Evolutionary conservation across 2,113 vertebrate species (phyloP).

Genomic region (Plectropomus leopardus): DNA sequence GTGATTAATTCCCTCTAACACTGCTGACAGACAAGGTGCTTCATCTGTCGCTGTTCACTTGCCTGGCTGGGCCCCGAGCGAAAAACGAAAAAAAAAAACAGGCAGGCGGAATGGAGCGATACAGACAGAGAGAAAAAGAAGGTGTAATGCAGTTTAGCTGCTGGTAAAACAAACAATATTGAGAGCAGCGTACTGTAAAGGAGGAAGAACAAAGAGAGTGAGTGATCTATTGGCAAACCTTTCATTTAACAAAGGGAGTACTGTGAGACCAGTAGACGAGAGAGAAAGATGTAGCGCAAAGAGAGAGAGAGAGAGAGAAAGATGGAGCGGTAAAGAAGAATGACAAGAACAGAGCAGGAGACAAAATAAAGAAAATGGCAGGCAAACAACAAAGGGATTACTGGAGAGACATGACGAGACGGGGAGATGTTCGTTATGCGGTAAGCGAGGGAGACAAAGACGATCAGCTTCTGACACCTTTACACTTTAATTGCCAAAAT

Average conservation of each 20-base stretch:
- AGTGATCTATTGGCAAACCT: conserved; percentile 75
- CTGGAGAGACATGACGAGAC: conserved; percentile 68
- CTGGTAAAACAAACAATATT: conserved; percentile 88
- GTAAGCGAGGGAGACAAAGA: conserved; percentile 74
- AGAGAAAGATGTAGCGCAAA: conserved; percentile 24
- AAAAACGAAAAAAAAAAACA: conserved; percentile 44
- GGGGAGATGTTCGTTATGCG: conserved; percentile 66
- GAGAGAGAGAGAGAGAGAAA: conserved; percentile 53
- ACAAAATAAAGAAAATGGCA: conserved; percentile 78
- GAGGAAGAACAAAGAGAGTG: conserved; percentile 71
- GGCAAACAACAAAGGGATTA: conserved; percentile 80
- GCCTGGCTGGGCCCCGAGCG: conserved; percentile 87
- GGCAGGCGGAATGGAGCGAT: conserved; percentile 71
- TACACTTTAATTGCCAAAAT: conserved; percentile 79
- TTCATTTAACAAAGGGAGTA: conserved; percentile 80
- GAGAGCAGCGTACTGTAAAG: conserved; percentile 70
- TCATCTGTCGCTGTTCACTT: conserved; percentile 88
- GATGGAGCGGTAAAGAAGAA: conserved; percentile 56
- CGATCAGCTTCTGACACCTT: conserved; percentile 73
- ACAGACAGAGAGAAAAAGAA: conserved; percentile 63
- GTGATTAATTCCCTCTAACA: conserved; percentile 93
- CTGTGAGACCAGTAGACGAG: conserved; percentile 64
- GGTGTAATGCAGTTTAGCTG: conserved; percentile 77
- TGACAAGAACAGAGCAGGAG: conserved; percentile 68
- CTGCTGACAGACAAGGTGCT: conserved; percentile 92